Conservation (phyloP, 2,113 vertebrate genomes). For the Chloebia gouldiae region DNA sequence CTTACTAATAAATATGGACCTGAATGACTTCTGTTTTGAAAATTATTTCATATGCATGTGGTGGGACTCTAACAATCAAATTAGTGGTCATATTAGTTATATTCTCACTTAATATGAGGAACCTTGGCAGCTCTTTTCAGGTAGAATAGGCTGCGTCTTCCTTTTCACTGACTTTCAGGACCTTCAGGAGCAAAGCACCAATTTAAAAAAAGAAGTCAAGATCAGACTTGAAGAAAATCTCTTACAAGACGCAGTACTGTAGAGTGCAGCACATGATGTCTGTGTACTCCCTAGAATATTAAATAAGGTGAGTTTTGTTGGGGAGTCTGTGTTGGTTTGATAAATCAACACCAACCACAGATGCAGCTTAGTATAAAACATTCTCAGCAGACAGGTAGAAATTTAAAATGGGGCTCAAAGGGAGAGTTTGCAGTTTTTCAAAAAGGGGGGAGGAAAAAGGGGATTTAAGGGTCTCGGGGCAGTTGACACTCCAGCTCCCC, state of each 20-base stretch:
- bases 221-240: neutral
- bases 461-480: neutral
- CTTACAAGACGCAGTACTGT: accelerated
- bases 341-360: neutral
- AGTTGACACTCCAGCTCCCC: neutral
- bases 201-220: neutral
- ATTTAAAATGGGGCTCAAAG: neutral
- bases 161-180: neutral
- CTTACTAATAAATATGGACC: conserved; percentile 49
- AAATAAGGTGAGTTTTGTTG: neutral
- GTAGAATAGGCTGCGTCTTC: neutral
- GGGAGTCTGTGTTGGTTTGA: neutral
- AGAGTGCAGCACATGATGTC: neutral
- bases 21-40: neutral
- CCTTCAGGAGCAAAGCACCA: neutral
- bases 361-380: neutral
- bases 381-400: neutral
- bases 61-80: neutral
- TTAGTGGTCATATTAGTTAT: neutral
- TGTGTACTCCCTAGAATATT: neutral
- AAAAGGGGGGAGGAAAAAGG: neutral
- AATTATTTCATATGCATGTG: neutral
- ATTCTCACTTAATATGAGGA: neutral
- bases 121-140: neutral
- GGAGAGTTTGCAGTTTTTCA: neutral